A percentile compares a stretch with the other conserved stretches of the same genome.
These are phyloP conservation scores for Zygothrica quintamaculata DNA, from an alignment of 2,888 invertebrate genomes.

Conservation along the genomic window DNA sequence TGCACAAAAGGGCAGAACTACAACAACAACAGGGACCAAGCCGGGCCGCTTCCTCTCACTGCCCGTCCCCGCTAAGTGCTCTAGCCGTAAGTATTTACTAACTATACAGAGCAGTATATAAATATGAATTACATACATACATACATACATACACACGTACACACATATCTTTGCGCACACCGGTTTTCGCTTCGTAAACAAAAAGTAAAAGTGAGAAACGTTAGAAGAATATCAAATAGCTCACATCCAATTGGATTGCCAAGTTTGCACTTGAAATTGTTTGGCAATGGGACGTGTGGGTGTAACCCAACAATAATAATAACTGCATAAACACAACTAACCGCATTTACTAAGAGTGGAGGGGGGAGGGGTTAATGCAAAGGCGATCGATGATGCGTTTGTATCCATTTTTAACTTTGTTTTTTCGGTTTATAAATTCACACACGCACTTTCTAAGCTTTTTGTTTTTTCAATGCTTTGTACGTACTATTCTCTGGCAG, in stretches of 20 bases:
- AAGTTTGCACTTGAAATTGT: constrained; percentile 74
- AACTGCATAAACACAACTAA: constrained; percentile 25
- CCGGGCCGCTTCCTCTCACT: constrained; percentile 94
- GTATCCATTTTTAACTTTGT: constrained; percentile 1
- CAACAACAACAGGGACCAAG: constrained; percentile 87
- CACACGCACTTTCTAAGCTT: not conserved
- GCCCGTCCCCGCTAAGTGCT: constrained; percentile 92
- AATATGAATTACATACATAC: not conserved
- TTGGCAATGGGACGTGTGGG: constrained; percentile 74
- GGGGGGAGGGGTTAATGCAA: constrained; percentile 43
- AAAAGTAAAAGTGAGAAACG: constrained; percentile 73
- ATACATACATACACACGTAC: not conserved
- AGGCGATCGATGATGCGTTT: constrained; percentile 71
- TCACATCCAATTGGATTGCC: constrained; percentile 37
- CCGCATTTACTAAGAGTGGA: constrained; percentile 41
- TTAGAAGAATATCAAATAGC: constrained; percentile 59
- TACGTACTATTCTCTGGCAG: constrained; percentile 43
- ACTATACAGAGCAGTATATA: not conserved
- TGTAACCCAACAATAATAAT: constrained; percentile 32
- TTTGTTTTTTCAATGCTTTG: constrained; percentile 18
- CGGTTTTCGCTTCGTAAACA: constrained; percentile 23
- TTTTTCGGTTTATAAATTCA: constrained; percentile 8
- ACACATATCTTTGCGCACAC: constrained; percentile 22
- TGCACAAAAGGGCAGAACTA: constrained; percentile 87
- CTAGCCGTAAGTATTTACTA: constrained; percentile 89